A percentile compares a stretch with the other conserved stretches of the same genome.
Evolutionary conservation across 2,888 invertebrate species (phyloP).

Genomic region (Venusia cambrica): DNA sequence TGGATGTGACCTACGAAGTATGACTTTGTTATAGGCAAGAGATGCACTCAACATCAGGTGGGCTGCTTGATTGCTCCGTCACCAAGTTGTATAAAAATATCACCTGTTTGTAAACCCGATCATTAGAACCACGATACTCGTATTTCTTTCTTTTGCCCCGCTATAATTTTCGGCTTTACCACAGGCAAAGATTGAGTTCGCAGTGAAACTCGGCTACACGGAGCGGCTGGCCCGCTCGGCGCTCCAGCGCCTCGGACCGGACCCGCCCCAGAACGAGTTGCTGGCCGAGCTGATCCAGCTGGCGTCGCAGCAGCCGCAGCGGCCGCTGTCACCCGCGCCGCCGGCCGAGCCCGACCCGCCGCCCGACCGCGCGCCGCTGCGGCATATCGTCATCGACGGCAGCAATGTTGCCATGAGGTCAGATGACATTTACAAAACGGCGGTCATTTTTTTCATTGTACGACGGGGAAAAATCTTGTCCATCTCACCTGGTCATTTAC

Average conservation of each 20-base stretch:
- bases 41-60: too few species aligned
- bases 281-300: slow-evolving; percentile 93
- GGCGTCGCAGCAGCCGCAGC: slow-evolving; percentile 80
- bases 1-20: too few species aligned
- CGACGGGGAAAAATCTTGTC: too few species aligned
- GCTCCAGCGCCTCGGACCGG: slow-evolving; percentile 90
- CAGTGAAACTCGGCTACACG: slow-evolving; percentile 94
- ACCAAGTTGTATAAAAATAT: too few species aligned
- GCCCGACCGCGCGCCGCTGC: slow-evolving; percentile 67
- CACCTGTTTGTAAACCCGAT: too few species aligned
- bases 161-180: too few species aligned
- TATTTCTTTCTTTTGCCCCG: too few species aligned
- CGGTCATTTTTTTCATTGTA: slow-evolving; percentile 2
- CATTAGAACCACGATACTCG: too few species aligned
- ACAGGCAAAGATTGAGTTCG: slow-evolving; percentile 90
- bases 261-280: slow-evolving; percentile 92
- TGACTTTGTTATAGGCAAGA: too few species aligned
- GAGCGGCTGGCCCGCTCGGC: slow-evolving; percentile 92
- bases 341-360: slow-evolving; percentile 55
- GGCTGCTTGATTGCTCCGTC: too few species aligned
- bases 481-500: too few species aligned
- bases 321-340: slow-evolving; percentile 55
- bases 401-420: slow-evolving; percentile 97
- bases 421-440: slow-evolving; percentile 11
- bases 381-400: slow-evolving; percentile 95